Percentiles rank a stretch among this genome's conserved stretches.
Evolutionary conservation across 2,797 vertebrate species (phyloP).

Genomic region (Atherinosoma microstoma): DNA sequence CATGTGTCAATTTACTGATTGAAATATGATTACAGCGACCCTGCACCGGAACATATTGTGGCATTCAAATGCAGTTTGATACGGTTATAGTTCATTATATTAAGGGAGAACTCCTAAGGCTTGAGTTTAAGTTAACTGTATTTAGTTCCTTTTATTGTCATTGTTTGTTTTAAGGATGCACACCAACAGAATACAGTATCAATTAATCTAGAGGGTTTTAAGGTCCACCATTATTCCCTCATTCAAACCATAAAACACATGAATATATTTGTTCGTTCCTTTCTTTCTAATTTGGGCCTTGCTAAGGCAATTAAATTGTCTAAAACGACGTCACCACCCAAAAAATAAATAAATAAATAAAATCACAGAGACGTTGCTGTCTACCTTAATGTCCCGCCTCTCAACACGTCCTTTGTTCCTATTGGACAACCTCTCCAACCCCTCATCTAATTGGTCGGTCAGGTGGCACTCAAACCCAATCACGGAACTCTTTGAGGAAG

Average conservation of each 20-base stretch:
- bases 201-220: too few species aligned
- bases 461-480: constrained; percentile 51
- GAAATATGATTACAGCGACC: too few species aligned
- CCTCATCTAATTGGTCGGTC: constrained; percentile 50
- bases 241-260: too few species aligned
- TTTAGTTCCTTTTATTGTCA: not conserved
- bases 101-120: too few species aligned
- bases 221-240: too few species aligned
- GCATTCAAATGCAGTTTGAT: too few species aligned
- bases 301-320: constrained; percentile 4
- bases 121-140: too few species aligned
- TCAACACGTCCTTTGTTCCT: fast-evolving
- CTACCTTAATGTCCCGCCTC: constrained; percentile 40
- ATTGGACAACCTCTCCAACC: constrained; percentile 41
- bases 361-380: constrained; percentile 34
- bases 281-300: not conserved
- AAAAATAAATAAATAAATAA: constrained; percentile 22
- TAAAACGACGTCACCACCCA: constrained; percentile 49
- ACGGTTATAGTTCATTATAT: too few species aligned
- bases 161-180: not conserved
- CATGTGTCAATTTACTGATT: too few species aligned
- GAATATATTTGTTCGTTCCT: not conserved
- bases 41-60: too few species aligned
- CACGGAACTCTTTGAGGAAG: constrained; percentile 77
- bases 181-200: too few species aligned